Evolutionary conservation across 2,113 vertebrate genomes (phyloP), one percentile per base, ranked within the genome.

Genomic region (Prochilodus magdalenae): DNA sequence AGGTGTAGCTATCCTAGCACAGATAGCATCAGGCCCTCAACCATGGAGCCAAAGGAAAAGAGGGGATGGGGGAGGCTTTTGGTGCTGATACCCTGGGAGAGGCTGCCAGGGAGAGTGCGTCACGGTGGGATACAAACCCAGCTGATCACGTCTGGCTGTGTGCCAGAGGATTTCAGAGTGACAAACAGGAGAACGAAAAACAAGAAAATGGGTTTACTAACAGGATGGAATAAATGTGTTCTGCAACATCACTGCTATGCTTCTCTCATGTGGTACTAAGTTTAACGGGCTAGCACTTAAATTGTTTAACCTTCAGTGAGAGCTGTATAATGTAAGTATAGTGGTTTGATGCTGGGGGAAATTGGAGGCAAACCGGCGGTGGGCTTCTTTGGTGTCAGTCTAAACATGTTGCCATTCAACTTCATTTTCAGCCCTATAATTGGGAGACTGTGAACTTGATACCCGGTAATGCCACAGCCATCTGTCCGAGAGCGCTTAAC

Each of bases 1-100:
- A 77, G 36, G 51, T 79, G 66, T 63, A 83, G 77, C 53, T 77
- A 29, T 83, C 60, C 62, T 65, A 71, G 51, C 12, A 36, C 75
- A 77, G 85, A 83, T 86, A 86, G 74, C 60, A 81, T 81, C 85
- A 70, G 69, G 59, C 26, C 51, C 63, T 75, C 49, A 70, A 69
- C 29, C 55, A 74, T 18, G 70, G 73, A 60, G 26, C 60, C 47
- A 74, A 44, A 62, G 29, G 36, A 75, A 33, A 16, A 30, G 13
- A 22, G 67, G 62, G 71, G 3, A 26, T 59, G 66, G 73, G 36
- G 36, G 63, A 4, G 22, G 27, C 29, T 27, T 20, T 29, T 3
- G 7, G 75, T 55, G 73, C 72, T 63, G 77, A 83, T 80, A 82
- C 66, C 72, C 73, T 79, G 29, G 73, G 71, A 82, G 76, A 44